Evolutionary conservation across 2,113 vertebrate species (phyloP).

Genomic region (Polypterus bichir): DNA sequence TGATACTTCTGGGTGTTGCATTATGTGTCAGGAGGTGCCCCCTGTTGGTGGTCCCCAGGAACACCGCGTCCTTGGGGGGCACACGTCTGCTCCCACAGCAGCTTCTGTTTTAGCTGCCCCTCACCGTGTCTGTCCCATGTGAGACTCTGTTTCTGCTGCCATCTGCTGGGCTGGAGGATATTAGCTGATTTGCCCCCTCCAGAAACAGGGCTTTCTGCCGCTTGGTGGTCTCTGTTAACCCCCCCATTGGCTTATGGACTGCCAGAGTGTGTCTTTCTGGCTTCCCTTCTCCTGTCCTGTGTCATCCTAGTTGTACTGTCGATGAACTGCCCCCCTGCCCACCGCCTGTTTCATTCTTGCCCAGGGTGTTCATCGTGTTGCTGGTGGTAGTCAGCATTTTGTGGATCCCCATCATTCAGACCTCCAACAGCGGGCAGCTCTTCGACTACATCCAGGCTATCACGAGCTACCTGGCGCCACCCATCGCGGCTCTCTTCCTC

Average conservation of each 20-base stretch:
- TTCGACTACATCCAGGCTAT: conserved; percentile 89
- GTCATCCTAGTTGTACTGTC: no score
- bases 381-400: conserved; percentile 72
- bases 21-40: no score
- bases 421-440: conserved; percentile 80
- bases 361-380: conserved; percentile 72
- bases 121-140: conserved; percentile 7
- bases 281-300: conserved; percentile 1
- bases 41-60: neutral
- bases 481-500: conserved; percentile 79
- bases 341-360: neutral
- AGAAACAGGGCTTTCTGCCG: no score
- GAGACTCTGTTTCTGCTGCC: no score
- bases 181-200: no score
- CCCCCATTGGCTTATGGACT: no score
- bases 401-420: conserved; percentile 89
- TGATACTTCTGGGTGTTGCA: no score
- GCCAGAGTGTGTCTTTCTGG: neutral
- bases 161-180: no score
- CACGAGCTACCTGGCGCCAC: conserved; percentile 80
- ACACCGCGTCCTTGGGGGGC: neutral
- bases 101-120: neutral
- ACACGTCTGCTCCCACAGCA: rapidly evolving
- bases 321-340: no score
- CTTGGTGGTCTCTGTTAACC: no score